Evolutionary conservation across 2,797 vertebrate species (phyloP).

Genomic region (Onychomys torridus): DNA sequence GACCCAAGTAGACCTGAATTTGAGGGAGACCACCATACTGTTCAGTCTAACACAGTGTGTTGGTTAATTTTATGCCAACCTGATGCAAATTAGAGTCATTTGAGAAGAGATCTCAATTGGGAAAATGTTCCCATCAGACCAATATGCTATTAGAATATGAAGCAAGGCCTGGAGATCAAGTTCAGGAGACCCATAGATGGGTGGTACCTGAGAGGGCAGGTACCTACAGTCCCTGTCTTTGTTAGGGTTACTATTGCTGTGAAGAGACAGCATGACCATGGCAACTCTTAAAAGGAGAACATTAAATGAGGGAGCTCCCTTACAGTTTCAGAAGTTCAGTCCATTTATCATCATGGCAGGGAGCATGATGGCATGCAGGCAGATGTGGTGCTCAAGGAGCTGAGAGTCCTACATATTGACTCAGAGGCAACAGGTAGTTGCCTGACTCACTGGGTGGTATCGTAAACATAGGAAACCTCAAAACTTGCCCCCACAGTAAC

Average conservation of each 20-base stretch:
- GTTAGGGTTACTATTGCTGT: neutral
- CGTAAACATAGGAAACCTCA: neutral
- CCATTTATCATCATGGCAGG: neutral
- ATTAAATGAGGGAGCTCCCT: neutral
- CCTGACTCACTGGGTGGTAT: neutral
- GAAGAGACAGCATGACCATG: neutral
- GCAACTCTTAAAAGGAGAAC: neutral
- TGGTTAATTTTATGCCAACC: neutral
- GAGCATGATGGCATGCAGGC: neutral
- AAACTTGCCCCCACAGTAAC: neutral
- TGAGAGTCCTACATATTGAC: neutral
- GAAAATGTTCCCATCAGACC: neutral
- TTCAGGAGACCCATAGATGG: accelerated
- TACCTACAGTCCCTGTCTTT: neutral
- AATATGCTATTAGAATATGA: neutral
- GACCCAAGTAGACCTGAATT: neutral
- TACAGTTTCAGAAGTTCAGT: neutral
- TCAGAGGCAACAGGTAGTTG: neutral
- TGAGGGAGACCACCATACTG: neutral
- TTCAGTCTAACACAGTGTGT: neutral
- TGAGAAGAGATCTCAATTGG: neutral
- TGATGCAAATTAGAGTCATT: neutral
- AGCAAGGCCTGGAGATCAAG: neutral
- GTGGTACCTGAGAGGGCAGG: neutral
- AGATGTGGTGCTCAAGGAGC: neutral